Evolutionary conservation across 1,140 invertebrate species (phyloP), one percentile per base, ranked within the genome.

Genomic region (Drosophila funebris): DNA sequence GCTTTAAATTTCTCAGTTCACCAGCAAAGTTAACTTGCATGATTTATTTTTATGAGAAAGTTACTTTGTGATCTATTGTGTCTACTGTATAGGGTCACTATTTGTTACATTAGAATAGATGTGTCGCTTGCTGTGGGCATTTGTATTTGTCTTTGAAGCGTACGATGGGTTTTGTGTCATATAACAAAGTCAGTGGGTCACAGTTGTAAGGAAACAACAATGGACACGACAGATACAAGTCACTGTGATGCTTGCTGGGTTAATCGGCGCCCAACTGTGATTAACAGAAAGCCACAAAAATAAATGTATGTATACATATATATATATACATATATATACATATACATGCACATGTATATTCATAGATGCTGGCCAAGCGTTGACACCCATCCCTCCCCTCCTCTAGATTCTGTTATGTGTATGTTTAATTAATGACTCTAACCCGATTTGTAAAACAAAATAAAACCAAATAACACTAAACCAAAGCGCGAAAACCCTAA

Each of bases 391-490:
- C 29, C 53, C 53, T 8, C 22, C 14, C 29, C 39, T 1, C 46
- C 46, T 33, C 20, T 14, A 13, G 9, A 13, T 57, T 43, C 36
- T 14, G 16, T 39, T 39, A 9, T 43, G 14, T 61, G 8, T 41
- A 20, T 50, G 53, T 67, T 73, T 76, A 76, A 76, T 76, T 76
- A 76, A 76, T 76, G 73, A 73, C 73, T 76, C 36, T 73, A 73
- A 73, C 69, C 69, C 63, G 62, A 76, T 76, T 76, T 76, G 73
- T 73, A 68, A 76, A 73, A 67, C 62, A 76, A 67, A 71, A 63
- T 64, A 66, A 75, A 75, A n/a, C 53, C 64, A 53, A 74, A 74
- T 36, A 68, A 61, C 18, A 31, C 29, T 18, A 46, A 64, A 54
- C 29, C 54, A 53, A 67, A 66, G 64, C 46, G 62, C 62, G 36